These are phyloP conservation scores for Strigops habroptila DNA, from an alignment of 2,113 vertebrate genomes.

Conservation along the genomic window DNA sequence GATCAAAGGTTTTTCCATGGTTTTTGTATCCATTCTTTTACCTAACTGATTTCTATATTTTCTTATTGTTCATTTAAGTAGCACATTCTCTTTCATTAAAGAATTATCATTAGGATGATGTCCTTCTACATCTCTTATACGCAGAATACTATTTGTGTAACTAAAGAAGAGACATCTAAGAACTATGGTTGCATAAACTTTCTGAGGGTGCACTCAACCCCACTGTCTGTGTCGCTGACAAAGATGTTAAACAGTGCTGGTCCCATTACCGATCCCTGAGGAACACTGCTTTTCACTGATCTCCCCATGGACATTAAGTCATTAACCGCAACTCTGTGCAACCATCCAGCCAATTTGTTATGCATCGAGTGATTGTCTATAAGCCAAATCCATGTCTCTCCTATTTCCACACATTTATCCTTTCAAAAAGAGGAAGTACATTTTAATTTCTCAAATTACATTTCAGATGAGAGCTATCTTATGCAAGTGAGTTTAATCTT, in stretches of 20 bases:
- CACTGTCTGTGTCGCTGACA: not conserved
- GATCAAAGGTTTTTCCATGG: not conserved
- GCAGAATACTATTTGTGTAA: not conserved
- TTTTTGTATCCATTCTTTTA: not conserved
- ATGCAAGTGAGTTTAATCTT: conserved; percentile 19
- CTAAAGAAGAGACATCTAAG: not conserved
- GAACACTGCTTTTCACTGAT: not conserved
- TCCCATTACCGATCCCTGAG: fast-evolving
- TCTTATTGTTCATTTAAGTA: not conserved
- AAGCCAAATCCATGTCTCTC: not conserved
- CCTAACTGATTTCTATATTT: not conserved
- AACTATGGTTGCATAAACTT: not conserved
- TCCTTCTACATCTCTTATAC: not conserved
- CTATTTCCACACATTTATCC: not conserved
- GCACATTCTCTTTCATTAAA: not conserved
- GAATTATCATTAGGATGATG: too few species aligned
- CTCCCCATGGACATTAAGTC: not conserved
- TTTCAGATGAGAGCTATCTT: conserved; percentile 24
- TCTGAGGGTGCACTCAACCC: not conserved
- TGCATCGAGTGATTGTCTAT: fast-evolving
- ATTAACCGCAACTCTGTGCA: fast-evolving
- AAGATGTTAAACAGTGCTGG: fast-evolving
- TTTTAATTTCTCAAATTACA: conserved; percentile 16
- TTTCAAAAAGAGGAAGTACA: not conserved
- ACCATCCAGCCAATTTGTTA: not conserved